Conservation (phyloP, 2,797 vertebrate species). For the Sebastes nivosus region DNA sequence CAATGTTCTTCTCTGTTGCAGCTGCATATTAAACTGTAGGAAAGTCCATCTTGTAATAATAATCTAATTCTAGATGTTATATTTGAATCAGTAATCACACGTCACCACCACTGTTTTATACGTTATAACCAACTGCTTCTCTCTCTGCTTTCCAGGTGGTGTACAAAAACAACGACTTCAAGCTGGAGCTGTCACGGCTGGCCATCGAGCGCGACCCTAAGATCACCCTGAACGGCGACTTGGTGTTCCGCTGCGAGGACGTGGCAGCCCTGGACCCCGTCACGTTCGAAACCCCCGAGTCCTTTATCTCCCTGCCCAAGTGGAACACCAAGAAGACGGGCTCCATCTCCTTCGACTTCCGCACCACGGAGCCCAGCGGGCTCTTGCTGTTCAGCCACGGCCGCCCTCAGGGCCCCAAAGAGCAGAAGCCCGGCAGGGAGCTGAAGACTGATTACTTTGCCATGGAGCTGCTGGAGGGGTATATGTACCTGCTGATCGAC, state of each 20-base stretch:
- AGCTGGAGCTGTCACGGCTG: conserved; percentile 91
- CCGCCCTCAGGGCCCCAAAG: conserved; percentile 79
- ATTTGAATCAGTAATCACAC: background rate
- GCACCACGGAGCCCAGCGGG: conserved; percentile 92
- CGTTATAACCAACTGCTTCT: background rate
- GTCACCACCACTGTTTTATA: rapidly evolving
- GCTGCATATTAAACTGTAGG: background rate
- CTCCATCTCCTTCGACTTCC: conserved; percentile 95
- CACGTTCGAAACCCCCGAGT: conserved; percentile 89
- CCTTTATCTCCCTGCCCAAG: conserved; percentile 88
- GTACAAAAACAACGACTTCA: conserved; percentile 98
- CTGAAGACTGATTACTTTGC: conserved; percentile 90
- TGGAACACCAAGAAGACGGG: conserved; percentile 93
- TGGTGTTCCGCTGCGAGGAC: conserved; percentile 93
- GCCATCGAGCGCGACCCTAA: conserved; percentile 92
- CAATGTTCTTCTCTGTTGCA: background rate
- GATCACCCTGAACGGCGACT: conserved; percentile 90
- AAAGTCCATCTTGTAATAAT: background rate
- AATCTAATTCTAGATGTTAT: background rate
- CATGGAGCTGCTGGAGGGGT: conserved; percentile 94
- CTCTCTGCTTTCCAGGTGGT: conserved; percentile 83
- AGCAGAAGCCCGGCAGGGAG: conserved; percentile 78
- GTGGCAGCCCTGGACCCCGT: conserved; percentile 92
- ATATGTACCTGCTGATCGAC: conserved; percentile 92
- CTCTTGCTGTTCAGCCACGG: conserved; percentile 93